Conservation (phyloP, 2,888 invertebrate genomes). For the Ormyrus thymus region DNA sequence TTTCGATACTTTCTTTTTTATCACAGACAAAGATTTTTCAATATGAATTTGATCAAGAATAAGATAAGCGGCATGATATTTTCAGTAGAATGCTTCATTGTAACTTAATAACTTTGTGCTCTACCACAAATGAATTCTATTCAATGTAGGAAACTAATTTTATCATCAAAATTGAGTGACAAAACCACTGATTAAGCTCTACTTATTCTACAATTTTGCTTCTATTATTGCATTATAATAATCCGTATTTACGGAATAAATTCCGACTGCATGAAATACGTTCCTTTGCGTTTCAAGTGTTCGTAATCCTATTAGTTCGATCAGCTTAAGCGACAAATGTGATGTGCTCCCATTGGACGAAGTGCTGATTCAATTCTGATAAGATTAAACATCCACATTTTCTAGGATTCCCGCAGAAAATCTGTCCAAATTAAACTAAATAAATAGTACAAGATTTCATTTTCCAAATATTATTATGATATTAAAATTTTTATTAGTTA, state of each 20-base stretch:
- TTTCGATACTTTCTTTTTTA: no score
- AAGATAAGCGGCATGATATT: no score
- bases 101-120: no score
- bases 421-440: slow-evolving; percentile 5
- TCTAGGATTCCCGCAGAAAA: slow-evolving; percentile 37
- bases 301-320: slow-evolving; percentile 64
- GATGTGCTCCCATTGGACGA: slow-evolving; percentile 26
- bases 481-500: slow-evolving; percentile 9
- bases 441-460: slow-evolving; percentile 2
- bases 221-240: slow-evolving; percentile 47
- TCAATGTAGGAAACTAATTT: not conserved
- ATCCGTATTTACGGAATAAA: slow-evolving; percentile 26
- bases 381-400: slow-evolving; percentile 44
- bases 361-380: slow-evolving; percentile 40
- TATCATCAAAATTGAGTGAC: not conserved
- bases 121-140: not conserved
- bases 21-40: no score
- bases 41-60: no score
- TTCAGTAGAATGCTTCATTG: no score
- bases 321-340: slow-evolving; percentile 48
- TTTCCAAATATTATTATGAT: not conserved
- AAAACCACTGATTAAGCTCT: slow-evolving; percentile 42
- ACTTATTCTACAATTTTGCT: slow-evolving; percentile 56
- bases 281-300: slow-evolving; percentile 57
- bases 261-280: slow-evolving; percentile 42